Evolutionary conservation across 2,113 vertebrate species (phyloP).

Genomic region (Neolamprologus fasciatus): DNA sequence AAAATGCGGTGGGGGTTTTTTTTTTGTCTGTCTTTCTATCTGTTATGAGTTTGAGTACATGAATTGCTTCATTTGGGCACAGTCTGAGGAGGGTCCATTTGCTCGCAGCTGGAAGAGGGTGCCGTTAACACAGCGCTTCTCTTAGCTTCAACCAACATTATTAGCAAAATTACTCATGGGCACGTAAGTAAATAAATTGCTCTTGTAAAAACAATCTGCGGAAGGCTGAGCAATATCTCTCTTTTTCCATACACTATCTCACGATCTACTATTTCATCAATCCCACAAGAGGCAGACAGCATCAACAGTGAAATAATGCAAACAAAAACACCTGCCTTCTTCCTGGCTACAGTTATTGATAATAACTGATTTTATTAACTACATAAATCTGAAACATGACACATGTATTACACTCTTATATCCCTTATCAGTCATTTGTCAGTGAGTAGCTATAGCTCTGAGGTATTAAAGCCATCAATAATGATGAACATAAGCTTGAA

Average conservation of each 20-base stretch:
- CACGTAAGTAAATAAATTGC: neutral
- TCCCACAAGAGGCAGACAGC: neutral
- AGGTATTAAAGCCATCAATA: neutral
- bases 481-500: neutral
- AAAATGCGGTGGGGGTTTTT: too few relatives aligned
- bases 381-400: neutral
- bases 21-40: neutral
- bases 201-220: neutral
- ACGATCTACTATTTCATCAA: neutral
- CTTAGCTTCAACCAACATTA: neutral
- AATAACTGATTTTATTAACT: neutral
- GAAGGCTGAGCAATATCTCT: neutral
- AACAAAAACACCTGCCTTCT: neutral
- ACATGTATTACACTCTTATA: neutral
- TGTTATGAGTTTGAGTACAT: neutral
- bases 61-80: neutral
- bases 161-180: neutral
- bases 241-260: neutral
- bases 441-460: neutral
- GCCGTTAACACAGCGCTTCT: neutral
- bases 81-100: neutral
- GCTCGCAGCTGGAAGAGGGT: neutral
- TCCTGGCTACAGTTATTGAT: neutral
- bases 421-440: neutral
- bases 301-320: neutral